Base-by-base conservation (phyloP, 2,113 vertebrate species). In the Danio rerio region DNA sequence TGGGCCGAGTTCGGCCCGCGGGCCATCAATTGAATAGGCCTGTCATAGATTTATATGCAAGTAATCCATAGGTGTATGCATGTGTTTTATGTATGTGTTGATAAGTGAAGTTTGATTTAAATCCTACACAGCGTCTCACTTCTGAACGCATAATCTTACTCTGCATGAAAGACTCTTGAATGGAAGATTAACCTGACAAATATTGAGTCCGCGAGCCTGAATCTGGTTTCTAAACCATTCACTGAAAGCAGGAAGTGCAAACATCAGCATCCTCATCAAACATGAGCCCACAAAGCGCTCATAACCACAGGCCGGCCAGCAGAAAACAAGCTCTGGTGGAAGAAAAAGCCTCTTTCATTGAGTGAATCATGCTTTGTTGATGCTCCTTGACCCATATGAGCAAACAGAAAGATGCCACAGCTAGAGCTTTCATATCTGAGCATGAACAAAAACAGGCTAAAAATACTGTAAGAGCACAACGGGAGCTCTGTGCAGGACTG, bases 281-380 rank as follows among this genome's bases (percentile, higher is more conserved):
- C 20, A 75, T 74, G 8, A 18, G 13, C 59, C n/a, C 55, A 47
- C 73, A 61, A 47, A 21, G 12, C 61, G 6, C 72, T 82, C n/a
- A 11, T 42, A 12, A 56, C 71, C 73, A 47, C 61, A 66, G 12
- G 12, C 42, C 52, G 10, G 8, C 53, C 21, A 49, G 42, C 21
- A 7, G 13, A 66, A 43, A 75, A 56, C 47, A n/a, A 8, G 16
- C 31, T n/a, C 58, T 5, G 18, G 47, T 8, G 55, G 47, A 18
- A 31, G 71, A 52, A 55, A 53, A 63, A 53, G 58, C 66, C 85
- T 63, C 12, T 77, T 74, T 75, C 49, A 74, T 55, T 49, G 70
- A 86, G 59, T 47, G 75, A 82, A 81, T 75, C 56, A 9, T 43
- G 74, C 81, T 88, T 89, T 88, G 84, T 90, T 81, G 43, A 52